Conservation (phyloP, 1,140 invertebrate species). For the Cydia fagiglandana region DNA sequence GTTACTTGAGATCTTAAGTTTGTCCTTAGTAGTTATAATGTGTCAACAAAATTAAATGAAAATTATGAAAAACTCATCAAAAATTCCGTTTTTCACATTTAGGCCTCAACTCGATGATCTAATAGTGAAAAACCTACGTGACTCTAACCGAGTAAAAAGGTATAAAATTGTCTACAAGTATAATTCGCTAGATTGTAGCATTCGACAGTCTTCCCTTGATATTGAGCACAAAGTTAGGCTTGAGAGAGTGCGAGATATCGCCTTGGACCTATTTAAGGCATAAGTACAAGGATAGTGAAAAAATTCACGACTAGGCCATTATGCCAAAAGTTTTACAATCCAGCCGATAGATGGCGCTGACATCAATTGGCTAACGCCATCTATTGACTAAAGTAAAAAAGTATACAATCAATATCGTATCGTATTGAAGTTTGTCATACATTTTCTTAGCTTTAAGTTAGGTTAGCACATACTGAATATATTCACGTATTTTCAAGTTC, state of each 20-base stretch:
- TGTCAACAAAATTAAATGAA: too few relatives aligned
- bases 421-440: neutral
- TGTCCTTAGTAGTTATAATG: too few relatives aligned
- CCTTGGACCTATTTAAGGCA: constrained; percentile 8
- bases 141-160: constrained; percentile 2
- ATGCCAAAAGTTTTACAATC: neutral
- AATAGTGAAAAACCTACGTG: constrained; percentile 1
- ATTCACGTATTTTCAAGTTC: too few relatives aligned
- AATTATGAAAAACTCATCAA: neutral
- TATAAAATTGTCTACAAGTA: constrained; percentile 28
- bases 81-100: neutral
- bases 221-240: constrained; percentile 26
- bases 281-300: constrained; percentile 2
- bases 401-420: neutral
- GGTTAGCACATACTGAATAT: too few relatives aligned
- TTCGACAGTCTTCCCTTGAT: constrained; percentile 17
- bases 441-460: too few relatives aligned
- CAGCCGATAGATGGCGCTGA: neutral
- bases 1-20: neutral
- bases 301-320: neutral
- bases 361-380: neutral
- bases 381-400: neutral
- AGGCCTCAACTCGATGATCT: constrained; percentile 6
- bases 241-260: neutral
- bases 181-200: constrained; percentile 30